phyloP scores from a whole-genome alignment of 2,113 vertebrate genomes.

The Sander vitreus region DNA sequence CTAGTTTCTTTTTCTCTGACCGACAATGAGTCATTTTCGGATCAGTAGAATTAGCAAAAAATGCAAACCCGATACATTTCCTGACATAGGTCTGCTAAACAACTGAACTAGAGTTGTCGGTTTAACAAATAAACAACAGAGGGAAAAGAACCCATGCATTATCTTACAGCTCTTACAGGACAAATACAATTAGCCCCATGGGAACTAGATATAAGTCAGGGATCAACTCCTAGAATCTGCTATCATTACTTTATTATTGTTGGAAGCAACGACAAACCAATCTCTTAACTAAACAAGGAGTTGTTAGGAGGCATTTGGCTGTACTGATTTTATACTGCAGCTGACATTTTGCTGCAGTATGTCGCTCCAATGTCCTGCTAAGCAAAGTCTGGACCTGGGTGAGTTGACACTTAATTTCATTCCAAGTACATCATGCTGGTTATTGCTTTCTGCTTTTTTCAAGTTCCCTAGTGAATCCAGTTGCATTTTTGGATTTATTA shows the following conservation, averaged over 20 bases:
- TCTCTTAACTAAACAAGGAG: neutral
- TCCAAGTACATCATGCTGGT: neutral
- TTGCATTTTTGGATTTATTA: neutral
- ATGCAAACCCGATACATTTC: conserved; percentile 3
- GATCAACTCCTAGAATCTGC: neutral
- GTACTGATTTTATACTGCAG: conserved; percentile 7
- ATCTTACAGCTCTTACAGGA: neutral
- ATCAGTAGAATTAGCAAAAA: conserved; percentile 1
- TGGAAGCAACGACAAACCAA: neutral
- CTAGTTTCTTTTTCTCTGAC: conserved; percentile 18
- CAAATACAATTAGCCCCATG: neutral
- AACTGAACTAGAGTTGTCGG: neutral
- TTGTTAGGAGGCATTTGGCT: neutral
- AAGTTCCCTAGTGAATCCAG: neutral
- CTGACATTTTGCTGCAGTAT: neutral
- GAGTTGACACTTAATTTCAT: conserved; percentile 8
- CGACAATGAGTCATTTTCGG: conserved; percentile 21
- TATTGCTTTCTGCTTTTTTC: conserved; percentile 6
- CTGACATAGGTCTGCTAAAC: neutral
- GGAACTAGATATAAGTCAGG: neutral
- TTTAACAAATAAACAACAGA: conserved; percentile 27
- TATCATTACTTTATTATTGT: neutral
- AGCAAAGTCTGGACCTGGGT: conserved; percentile 17
- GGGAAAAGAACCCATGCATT: neutral
- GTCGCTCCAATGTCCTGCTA: conserved; percentile 3